Evolutionary conservation across 2,888 invertebrate genomes (phyloP).

Genomic region (Acanthosepion lycidas): DNA sequence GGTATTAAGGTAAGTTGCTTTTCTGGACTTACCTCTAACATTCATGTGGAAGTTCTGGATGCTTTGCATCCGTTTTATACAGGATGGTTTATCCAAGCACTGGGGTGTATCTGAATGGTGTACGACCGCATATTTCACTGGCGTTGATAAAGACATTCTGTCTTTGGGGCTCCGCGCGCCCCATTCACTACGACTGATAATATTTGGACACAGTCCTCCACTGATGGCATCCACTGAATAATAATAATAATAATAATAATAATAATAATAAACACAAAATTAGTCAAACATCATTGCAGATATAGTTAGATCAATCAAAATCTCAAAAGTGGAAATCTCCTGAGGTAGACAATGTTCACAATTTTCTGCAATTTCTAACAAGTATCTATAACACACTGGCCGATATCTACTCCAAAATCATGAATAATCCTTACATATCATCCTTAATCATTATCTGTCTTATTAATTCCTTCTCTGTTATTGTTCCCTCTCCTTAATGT

Average conservation of each 20-base stretch:
- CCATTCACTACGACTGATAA: background rate
- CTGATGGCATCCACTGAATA: background rate
- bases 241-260: constrained; percentile 8
- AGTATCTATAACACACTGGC: too few species aligned
- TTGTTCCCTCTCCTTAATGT: too few species aligned
- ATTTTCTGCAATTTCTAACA: too few species aligned
- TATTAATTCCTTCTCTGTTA: too few species aligned
- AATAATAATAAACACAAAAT: background rate
- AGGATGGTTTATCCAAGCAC: background rate
- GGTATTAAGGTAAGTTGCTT: too few species aligned
- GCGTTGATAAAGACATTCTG: background rate
- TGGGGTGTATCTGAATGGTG: background rate
- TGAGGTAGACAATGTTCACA: too few species aligned
- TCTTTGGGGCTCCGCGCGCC: background rate
- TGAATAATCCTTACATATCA: too few species aligned
- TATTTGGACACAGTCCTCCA: background rate
- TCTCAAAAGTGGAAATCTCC: too few species aligned
- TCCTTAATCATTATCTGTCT: too few species aligned
- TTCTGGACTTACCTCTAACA: background rate
- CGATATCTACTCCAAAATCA: too few species aligned
- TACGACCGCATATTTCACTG: background rate
- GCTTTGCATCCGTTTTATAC: background rate
- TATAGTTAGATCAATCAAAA: too few species aligned
- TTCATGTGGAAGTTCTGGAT: background rate
- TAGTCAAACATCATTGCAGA: too few species aligned